These are phyloP conservation scores for Riparia riparia DNA, from an alignment of 2,113 vertebrate species.

Conservation along the genomic window DNA sequence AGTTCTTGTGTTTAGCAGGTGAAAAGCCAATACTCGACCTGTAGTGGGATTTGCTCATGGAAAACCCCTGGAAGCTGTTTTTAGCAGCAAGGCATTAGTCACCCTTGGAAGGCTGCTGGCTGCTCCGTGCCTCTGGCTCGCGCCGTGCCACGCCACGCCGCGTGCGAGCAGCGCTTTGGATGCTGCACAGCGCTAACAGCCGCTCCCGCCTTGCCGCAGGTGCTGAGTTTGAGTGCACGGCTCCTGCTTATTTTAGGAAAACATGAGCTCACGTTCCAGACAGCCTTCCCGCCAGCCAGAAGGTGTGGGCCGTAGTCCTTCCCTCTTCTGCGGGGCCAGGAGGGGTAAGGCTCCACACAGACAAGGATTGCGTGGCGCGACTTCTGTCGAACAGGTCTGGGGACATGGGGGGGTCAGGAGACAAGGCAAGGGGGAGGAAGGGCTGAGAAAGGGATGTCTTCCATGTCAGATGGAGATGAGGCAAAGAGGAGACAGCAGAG, in stretches of 20 bases:
- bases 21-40: background rate
- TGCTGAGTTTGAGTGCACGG: slow-evolving; percentile 41
- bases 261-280: slow-evolving; percentile 42
- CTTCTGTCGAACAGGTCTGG: fast-evolving
- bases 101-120: slow-evolving; percentile 45
- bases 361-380: background rate
- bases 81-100: slow-evolving; percentile 62
- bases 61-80: slow-evolving; percentile 65
- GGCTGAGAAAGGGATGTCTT: background rate
- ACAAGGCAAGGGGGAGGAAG: fast-evolving
- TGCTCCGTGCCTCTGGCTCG: background rate
- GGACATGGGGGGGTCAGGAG: fast-evolving
- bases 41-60: slow-evolving; percentile 45
- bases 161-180: background rate
- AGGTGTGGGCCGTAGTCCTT: background rate
- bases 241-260: slow-evolving; percentile 66
- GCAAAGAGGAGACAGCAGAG: background rate
- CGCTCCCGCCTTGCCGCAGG: slow-evolving; percentile 61
- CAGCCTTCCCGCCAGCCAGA: background rate
- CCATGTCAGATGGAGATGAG: background rate
- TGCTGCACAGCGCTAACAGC: background rate
- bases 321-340: background rate
- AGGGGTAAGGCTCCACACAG: background rate
- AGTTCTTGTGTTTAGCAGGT: slow-evolving; percentile 49
- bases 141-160: background rate